Evolutionary conservation across 1,140 invertebrate species (phyloP).

Genomic region (Arctopsyche grandis): DNA sequence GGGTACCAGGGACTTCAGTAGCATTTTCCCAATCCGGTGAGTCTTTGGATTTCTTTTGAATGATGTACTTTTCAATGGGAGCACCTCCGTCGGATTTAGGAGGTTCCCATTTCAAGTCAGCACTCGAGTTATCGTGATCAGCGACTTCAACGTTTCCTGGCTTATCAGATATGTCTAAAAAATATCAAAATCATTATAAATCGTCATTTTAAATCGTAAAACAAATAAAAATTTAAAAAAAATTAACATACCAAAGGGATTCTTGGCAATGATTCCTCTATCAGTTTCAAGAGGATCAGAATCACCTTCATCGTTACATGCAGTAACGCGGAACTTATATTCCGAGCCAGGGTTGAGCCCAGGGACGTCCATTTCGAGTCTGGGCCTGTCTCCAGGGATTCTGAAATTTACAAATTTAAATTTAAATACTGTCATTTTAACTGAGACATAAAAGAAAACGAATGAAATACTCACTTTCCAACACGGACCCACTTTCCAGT

Average conservation of each 20-base stretch:
- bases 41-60: conserved; percentile 87
- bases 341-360: conserved; percentile 90
- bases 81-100: conserved; percentile 94
- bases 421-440: neutral
- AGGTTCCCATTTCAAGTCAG: conserved; percentile 92
- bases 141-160: conserved; percentile 90
- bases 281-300: conserved; percentile 92
- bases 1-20: conserved; percentile 73
- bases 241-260: conserved; percentile 86
- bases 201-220: neutral
- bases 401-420: conserved; percentile 52
- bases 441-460: neutral
- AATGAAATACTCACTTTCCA: conserved; percentile 65
- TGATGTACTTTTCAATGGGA: conserved; percentile 95
- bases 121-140: conserved; percentile 93
- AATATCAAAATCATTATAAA: neutral
- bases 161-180: conserved; percentile 81
- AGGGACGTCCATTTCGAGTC: conserved; percentile 87
- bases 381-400: conserved; percentile 75
- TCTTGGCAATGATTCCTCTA: conserved; percentile 88
- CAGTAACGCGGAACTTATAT: conserved; percentile 96
- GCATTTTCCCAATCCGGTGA: conserved; percentile 65
- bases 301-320: conserved; percentile 95
- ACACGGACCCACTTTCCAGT: conserved; percentile 92
- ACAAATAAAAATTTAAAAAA: conserved; percentile 3